phyloP scores from a whole-genome alignment of 2,113 vertebrate species.

The Protobothrops mucrosquamatus region DNA sequence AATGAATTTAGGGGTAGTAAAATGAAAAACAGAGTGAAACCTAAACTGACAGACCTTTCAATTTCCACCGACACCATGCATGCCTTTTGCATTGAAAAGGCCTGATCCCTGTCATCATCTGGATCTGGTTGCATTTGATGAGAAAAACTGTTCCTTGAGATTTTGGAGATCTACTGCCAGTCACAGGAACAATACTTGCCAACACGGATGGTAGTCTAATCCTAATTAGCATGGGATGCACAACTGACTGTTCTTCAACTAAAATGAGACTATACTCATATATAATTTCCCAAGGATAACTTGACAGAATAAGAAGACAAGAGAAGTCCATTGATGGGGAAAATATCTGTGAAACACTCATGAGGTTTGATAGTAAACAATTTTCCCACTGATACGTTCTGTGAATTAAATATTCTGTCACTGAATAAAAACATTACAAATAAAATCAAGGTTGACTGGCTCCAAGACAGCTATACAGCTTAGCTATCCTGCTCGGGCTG shows the following conservation, averaged over 20 bases:
- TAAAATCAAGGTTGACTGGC: not conserved
- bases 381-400: not conserved
- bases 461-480: not conserved
- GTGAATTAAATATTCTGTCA: not conserved
- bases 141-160: not conserved
- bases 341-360: not conserved
- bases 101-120: not conserved
- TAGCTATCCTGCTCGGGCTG: not conserved
- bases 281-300: not conserved
- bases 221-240: not conserved
- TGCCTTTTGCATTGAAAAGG: not conserved
- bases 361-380: not conserved
- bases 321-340: not conserved
- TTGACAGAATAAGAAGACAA: not conserved
- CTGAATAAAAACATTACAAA: slow-evolving; percentile 3
- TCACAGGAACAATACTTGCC: not conserved
- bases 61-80: not conserved
- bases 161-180: not conserved
- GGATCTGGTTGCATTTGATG: not conserved
- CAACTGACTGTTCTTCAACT: not conserved
- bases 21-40: not conserved
- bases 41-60: not conserved
- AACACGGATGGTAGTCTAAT: not conserved
- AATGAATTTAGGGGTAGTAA: not conserved
- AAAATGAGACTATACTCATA: not conserved